Evolutionary conservation across 2,113 vertebrate species (phyloP).

Genomic region (Melanotaenia duboulayi): DNA sequence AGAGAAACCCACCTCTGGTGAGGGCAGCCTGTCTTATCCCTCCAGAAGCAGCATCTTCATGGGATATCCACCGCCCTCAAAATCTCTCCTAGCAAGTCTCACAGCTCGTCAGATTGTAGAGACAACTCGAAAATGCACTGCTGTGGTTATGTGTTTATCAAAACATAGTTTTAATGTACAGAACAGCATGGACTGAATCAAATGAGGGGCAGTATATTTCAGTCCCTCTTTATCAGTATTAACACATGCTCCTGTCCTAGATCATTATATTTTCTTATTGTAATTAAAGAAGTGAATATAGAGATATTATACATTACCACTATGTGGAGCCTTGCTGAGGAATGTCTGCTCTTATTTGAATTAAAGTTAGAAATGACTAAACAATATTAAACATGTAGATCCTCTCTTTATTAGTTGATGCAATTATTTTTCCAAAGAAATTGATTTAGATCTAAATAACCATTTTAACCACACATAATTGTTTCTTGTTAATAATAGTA

Average conservation of each 20-base stretch:
- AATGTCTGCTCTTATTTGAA: conserved; percentile 64
- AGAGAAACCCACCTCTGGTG: conserved; percentile 98
- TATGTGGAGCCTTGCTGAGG: conserved; percentile 61
- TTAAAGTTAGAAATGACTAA: conserved; percentile 74
- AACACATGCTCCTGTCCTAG: conserved; percentile 26
- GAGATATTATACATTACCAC: conserved; percentile 54
- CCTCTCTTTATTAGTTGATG: conserved; percentile 31
- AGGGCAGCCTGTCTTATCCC: conserved; percentile 61
- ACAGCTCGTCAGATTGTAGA: conserved; percentile 56
- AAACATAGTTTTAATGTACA: conserved; percentile 82
- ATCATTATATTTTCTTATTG: conserved; percentile 65
- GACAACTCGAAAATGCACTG: conserved; percentile 78
- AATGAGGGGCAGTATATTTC: conserved; percentile 54
- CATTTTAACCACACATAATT: conserved; percentile 11
- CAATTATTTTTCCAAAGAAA: conserved; percentile 26
- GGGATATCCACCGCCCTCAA: conserved; percentile 26
- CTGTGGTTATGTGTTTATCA: conserved; percentile 82
- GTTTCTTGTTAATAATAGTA: conserved; percentile 8
- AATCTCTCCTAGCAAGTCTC: background rate
- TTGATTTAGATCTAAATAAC: conserved; percentile 10
- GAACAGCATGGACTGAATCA: conserved; percentile 86
- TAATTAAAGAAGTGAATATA: conserved; percentile 44
- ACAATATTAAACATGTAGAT: conserved; percentile 9
- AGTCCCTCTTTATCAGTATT: conserved; percentile 17
- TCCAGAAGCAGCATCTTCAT: conserved; percentile 2